Percentiles rank a stretch among this genome's conserved stretches.
Evolutionary conservation across 92 coral and sea anemone genomes (phyloP).

Genomic region (Porites cylindrica): DNA sequence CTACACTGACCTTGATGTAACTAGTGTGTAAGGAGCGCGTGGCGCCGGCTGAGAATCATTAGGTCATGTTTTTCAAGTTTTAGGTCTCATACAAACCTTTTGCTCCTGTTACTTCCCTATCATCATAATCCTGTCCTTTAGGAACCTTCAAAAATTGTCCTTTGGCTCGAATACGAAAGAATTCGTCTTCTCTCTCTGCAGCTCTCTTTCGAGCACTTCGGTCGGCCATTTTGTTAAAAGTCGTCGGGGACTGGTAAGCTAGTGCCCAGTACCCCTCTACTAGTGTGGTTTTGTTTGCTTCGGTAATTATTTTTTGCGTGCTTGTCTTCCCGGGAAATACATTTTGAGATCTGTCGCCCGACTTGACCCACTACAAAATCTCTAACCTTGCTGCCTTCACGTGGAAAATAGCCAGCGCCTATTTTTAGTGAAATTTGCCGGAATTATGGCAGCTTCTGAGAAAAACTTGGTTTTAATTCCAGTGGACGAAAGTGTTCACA

Average conservation of each 20-base stretch:
- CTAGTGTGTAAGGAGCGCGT: neutral
- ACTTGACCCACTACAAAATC: too few relatives aligned
- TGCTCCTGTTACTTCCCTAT: constrained; percentile 3
- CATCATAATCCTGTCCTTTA: constrained; percentile 31
- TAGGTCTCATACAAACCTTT: constrained; percentile 32
- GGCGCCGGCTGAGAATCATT: too few relatives aligned
- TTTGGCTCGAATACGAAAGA: constrained; percentile 73
- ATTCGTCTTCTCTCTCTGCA: constrained; percentile 36
- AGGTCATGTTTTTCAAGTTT: neutral
- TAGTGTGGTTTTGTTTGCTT: too few relatives aligned
- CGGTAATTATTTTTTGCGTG: neutral
- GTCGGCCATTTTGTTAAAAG: constrained; percentile 44
- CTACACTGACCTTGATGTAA: too few relatives aligned
- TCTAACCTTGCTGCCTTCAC: neutral
- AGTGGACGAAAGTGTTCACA: constrained; percentile 75
- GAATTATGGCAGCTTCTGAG: neutral
- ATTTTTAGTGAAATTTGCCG: neutral
- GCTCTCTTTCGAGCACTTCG: constrained; percentile 15
- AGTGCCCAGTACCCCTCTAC: constrained; percentile 1
- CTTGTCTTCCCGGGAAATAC: neutral
- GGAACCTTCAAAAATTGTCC: constrained; percentile 68
- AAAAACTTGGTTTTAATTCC: constrained; percentile 64
- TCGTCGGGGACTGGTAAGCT: neutral
- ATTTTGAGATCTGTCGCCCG: neutral
- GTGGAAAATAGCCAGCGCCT: neutral